phyloP scores from a whole-genome alignment of 2,797 vertebrate genomes.

The Nothura maculosa region DNA sequence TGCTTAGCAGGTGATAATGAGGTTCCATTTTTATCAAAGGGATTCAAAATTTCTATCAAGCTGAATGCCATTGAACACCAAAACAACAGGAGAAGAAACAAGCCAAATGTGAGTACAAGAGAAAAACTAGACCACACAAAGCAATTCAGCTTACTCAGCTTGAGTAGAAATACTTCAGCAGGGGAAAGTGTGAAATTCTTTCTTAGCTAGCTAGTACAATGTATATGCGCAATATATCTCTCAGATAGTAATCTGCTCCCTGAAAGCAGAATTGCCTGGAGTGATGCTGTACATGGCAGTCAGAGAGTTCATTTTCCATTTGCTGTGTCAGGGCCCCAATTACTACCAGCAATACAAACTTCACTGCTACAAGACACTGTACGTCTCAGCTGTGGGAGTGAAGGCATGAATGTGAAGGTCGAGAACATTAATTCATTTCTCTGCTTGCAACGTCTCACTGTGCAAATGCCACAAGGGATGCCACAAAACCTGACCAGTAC shows the following conservation, averaged over 20 bases:
- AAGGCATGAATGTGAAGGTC: not conserved
- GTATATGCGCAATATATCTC: no score
- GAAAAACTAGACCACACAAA: constrained; percentile 3
- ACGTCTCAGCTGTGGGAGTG: not conserved
- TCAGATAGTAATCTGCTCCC: not conserved
- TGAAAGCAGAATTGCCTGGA: not conserved
- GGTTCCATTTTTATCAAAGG: not conserved
- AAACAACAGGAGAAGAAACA: not conserved
- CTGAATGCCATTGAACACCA: not conserved
- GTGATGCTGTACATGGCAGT: not conserved
- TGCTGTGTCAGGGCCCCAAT: not conserved
- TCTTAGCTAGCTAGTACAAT: not conserved
- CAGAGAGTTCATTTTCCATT: not conserved
- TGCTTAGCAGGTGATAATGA: constrained; percentile 8
- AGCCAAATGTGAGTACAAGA: not conserved
- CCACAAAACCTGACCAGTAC: not conserved
- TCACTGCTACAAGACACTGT: not conserved
- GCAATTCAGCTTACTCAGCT: constrained; percentile 30
- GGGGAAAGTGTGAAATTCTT: not conserved
- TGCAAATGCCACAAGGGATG: not conserved
- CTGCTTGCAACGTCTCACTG: fast-evolving
- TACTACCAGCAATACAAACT: not conserved
- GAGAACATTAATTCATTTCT: not conserved
- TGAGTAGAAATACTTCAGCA: constrained; percentile 2
- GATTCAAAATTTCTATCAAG: constrained; percentile 16